Evolutionary conservation across 2,797 vertebrate genomes (phyloP), one percentile per base, ranked within the genome.

Genomic region (Benthosema pterotum): DNA sequence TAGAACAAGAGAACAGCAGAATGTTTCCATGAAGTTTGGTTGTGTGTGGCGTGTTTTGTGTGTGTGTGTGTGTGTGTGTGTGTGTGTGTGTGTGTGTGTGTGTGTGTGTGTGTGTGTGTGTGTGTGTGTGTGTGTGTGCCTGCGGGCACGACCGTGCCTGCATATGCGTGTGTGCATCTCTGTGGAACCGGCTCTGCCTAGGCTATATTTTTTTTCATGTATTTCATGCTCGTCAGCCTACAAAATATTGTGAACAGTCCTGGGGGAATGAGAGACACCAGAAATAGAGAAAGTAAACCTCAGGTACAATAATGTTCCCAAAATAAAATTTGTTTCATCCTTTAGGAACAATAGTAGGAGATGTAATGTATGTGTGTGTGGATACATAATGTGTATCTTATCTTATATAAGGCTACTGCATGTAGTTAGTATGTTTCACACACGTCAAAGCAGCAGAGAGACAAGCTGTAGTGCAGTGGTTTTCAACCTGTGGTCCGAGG

Each of bases 221-320:
- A 65, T 87, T 88, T 85, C 61, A 87, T 79, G 73, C 65, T 79
- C 42, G 57, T 72, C 67, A 67, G 62, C 67, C 57, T 79, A 70
- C 68, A 55, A 65, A 70, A 65, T 74, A 66, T 59, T 50, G 32
- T 69, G 63, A 63, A 72, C 54, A 65, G 52, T 60, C 71, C 68
- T 54, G 32, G 55, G 72, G 76, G 74, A 69, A 63, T 42, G 60
- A 50, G 47, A 79, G 52, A 67, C 66, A 60, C 65, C 59, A 13
- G 6, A 78, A 52, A 22, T 13, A 42, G 53, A 64, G 25, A 53
- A 59, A 62, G 66, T 54, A 51, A 28, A 63, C 7, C 51, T n/a
- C 59, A 42, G 38, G 46, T 57, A 48, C 51, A 16, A 49, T 50
- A 19, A 38, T 38, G 32, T 38, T 38, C 1, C 32, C 32, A 38